Evolutionary conservation across 2,888 invertebrate genomes (phyloP).

Genomic region (Apamea monoglypha): DNA sequence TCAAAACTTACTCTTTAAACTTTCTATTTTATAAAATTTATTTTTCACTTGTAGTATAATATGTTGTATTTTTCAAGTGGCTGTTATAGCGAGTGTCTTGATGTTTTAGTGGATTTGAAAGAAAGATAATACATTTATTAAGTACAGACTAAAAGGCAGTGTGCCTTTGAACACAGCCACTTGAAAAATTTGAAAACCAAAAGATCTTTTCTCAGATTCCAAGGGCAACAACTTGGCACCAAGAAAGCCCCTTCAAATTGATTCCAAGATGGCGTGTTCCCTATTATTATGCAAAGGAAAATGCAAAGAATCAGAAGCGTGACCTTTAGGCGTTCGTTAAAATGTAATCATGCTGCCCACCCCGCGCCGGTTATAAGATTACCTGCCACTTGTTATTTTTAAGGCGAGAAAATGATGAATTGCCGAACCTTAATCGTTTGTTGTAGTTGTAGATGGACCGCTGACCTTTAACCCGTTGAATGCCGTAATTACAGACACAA

Average conservation of each 20-base stretch:
- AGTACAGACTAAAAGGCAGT: too few species aligned
- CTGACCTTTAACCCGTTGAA: too few species aligned
- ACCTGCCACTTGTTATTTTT: slow-evolving; percentile 43
- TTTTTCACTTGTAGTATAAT: too few species aligned
- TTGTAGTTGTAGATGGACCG: too few species aligned
- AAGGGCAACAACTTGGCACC: slow-evolving; percentile 9
- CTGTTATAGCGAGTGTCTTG: too few species aligned
- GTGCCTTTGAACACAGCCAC: too few species aligned
- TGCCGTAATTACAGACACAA: too few species aligned
- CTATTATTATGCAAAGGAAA: slow-evolving; percentile 62
- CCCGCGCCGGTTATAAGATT: slow-evolving; percentile 47
- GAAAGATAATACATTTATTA: too few species aligned
- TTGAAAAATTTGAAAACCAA: background rate
- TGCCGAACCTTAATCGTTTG: background rate
- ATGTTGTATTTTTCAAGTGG: too few species aligned
- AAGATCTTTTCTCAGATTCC: slow-evolving; percentile 8
- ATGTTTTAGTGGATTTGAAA: too few species aligned
- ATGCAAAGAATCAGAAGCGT: slow-evolving; percentile 42
- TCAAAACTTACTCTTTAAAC: too few species aligned
- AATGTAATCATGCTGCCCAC: slow-evolving; percentile 53
- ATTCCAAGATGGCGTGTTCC: slow-evolving; percentile 45
- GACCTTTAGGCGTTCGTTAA: slow-evolving; percentile 55
- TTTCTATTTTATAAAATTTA: too few species aligned
- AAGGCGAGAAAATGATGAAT: slow-evolving; percentile 34
- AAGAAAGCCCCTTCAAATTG: slow-evolving; percentile 36